These are phyloP conservation scores for Abramis brama DNA, from an alignment of 2,113 vertebrate species.

Conservation along the genomic window DNA sequence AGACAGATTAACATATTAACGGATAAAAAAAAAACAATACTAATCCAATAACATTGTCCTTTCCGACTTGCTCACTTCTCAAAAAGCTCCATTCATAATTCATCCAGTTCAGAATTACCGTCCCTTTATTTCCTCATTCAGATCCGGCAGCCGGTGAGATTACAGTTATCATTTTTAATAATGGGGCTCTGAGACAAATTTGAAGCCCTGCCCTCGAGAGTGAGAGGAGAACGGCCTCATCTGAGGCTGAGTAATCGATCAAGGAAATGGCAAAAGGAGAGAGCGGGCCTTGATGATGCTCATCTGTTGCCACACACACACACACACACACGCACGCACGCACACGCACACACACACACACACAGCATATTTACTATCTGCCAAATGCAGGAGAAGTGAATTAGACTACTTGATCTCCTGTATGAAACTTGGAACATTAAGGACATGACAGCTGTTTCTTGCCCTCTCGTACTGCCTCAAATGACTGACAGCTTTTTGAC, in stretches of 20 bases:
- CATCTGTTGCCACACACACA: conserved; percentile 6
- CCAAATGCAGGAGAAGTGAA: neutral
- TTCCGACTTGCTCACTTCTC: conserved; percentile 50
- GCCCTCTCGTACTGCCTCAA: neutral
- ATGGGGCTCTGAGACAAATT: conserved; percentile 69
- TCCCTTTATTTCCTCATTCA: conserved; percentile 66
- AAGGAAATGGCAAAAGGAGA: conserved; percentile 27
- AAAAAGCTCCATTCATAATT: conserved; percentile 66
- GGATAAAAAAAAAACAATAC: conserved; percentile 36
- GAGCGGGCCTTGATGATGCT: conserved; percentile 10
- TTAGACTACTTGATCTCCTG: conserved; percentile 7
- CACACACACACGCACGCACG: neutral
- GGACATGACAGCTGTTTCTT: conserved; percentile 9
- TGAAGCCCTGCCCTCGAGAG: conserved; percentile 62
- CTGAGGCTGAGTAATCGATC: conserved; percentile 51
- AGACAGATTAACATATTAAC: conserved; percentile 44
- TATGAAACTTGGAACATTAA: conserved; percentile 1
- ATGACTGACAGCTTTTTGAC: neutral
- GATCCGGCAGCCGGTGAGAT: conserved; percentile 69
- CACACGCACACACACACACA: neutral
- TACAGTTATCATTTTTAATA: conserved; percentile 78
- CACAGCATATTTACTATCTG: neutral
- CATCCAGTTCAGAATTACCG: conserved; percentile 62
- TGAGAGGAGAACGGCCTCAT: conserved; percentile 55
- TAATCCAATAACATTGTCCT: conserved; percentile 20